Conservation (phyloP, 1,140 invertebrate genomes). For the Drepana arcuata region DNA sequence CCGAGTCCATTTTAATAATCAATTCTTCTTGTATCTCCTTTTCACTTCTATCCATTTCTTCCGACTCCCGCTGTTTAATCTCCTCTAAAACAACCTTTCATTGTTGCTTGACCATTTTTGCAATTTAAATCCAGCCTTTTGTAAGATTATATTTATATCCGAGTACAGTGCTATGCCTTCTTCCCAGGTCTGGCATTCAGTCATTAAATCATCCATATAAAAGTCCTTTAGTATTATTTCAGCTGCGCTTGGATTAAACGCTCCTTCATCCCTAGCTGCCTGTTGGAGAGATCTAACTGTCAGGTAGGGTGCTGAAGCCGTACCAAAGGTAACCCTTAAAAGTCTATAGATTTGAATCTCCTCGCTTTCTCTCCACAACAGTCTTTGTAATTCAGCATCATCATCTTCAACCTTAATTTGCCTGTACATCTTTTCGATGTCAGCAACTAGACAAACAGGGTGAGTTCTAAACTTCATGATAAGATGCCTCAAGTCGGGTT, state of each 20-base stretch:
- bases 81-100: too few relatives aligned
- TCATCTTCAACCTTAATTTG: slow-evolving; percentile 28
- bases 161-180: slow-evolving; percentile 1
- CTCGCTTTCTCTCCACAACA: slow-evolving; percentile 29
- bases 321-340: slow-evolving; percentile 31
- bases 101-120: slow-evolving; percentile 28
- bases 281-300: slow-evolving; percentile 26
- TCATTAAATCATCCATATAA: slow-evolving; percentile 12
- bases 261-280: slow-evolving; percentile 23
- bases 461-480: slow-evolving; percentile 37
- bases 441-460: slow-evolving; percentile 24
- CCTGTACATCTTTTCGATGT: slow-evolving; percentile 50
- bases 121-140: slow-evolving; percentile 23
- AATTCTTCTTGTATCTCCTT: slow-evolving; percentile 9
- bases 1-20: slow-evolving; percentile 12
- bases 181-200: slow-evolving; percentile 2
- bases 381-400: slow-evolving; percentile 35
- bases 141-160: slow-evolving; percentile 5
- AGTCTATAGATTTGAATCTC: slow-evolving; percentile 18
- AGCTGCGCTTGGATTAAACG: slow-evolving; percentile 5
- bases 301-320: slow-evolving; percentile 19
- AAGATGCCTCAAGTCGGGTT: slow-evolving; percentile 35
- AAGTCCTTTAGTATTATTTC: slow-evolving; percentile 5
- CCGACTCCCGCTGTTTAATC: too few relatives aligned
- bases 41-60: slow-evolving; percentile 5